Conservation (phyloP, 2,113 vertebrate species). For the Crotalus helleri region DNA sequence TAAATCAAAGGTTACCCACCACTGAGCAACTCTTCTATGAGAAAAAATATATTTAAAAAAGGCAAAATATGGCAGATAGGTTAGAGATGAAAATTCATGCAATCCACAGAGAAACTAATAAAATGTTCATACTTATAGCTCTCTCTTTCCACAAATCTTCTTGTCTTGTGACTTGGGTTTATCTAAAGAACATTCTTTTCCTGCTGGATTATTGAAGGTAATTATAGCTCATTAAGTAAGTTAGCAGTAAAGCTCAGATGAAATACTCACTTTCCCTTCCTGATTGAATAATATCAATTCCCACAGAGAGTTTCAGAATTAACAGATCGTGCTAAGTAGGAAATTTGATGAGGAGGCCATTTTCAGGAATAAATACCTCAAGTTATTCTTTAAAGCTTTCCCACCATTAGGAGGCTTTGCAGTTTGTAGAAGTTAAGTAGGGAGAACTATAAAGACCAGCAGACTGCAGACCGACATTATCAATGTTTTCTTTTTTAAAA, state of each 20-base stretch:
- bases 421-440: slow-evolving; percentile 20
- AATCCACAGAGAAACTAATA: neutral
- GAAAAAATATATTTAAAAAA: neutral
- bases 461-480: slow-evolving; percentile 2
- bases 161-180: slow-evolving; percentile 7
- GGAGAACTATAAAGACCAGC: neutral
- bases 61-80: neutral
- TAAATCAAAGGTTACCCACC: neutral
- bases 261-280: neutral
- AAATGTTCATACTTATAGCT: neutral
- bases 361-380: slow-evolving; percentile 2
- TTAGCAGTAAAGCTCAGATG: neutral
- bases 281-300: neutral
- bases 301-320: neutral
- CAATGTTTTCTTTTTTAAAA: neutral
- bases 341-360: slow-evolving; percentile 21
- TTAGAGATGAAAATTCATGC: neutral
- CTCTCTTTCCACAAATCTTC: neutral
- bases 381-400: neutral
- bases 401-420: neutral
- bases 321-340: neutral
- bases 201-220: slow-evolving; percentile 6
- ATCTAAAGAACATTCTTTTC: neutral
- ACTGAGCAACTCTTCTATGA: neutral
- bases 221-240: neutral